Evolutionary conservation across 2,888 invertebrate species (phyloP).

Genomic region (Crepidodera aurea): DNA sequence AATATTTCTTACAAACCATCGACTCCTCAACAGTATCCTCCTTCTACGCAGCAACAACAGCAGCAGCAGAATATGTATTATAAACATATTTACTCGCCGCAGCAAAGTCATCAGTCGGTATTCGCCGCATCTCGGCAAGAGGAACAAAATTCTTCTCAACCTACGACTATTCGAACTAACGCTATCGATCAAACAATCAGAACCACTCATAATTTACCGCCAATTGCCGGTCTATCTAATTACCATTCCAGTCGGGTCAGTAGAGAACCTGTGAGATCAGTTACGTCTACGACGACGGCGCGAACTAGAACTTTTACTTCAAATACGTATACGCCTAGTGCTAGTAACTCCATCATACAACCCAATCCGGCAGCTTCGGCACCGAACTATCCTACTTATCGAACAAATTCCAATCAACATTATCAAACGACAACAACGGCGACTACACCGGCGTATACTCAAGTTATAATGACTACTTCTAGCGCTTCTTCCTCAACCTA

Average conservation of each 20-base stretch:
- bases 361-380: slow-evolving; percentile 23
- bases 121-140: slow-evolving; percentile 36
- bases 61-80: slow-evolving; percentile 37
- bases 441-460: slow-evolving; percentile 44
- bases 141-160: slow-evolving; percentile 30
- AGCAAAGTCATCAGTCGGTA: slow-evolving; percentile 34
- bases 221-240: slow-evolving; percentile 63
- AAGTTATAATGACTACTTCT: slow-evolving; percentile 56
- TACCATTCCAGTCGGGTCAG: slow-evolving; percentile 62
- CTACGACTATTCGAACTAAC: slow-evolving; percentile 12
- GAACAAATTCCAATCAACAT: slow-evolving; percentile 19
- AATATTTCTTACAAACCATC: slow-evolving; percentile 38
- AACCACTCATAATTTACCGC: slow-evolving; percentile 64
- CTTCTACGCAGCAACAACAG: slow-evolving; percentile 17
- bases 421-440: slow-evolving; percentile 50
- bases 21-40: slow-evolving; percentile 34
- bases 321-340: slow-evolving; percentile 38
- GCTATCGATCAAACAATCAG: slow-evolving; percentile 47
- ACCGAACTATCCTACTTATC: slow-evolving; percentile 21
- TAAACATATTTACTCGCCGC: slow-evolving; percentile 42
- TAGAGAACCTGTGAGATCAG: slow-evolving; percentile 50
- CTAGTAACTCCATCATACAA: slow-evolving; percentile 38
- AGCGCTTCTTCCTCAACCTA: slow-evolving; percentile 37
- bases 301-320: slow-evolving; percentile 40
- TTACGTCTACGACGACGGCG: slow-evolving; percentile 34